Conservation (phyloP, 2,797 vertebrate genomes). For the Cottoperca gobio region DNA sequence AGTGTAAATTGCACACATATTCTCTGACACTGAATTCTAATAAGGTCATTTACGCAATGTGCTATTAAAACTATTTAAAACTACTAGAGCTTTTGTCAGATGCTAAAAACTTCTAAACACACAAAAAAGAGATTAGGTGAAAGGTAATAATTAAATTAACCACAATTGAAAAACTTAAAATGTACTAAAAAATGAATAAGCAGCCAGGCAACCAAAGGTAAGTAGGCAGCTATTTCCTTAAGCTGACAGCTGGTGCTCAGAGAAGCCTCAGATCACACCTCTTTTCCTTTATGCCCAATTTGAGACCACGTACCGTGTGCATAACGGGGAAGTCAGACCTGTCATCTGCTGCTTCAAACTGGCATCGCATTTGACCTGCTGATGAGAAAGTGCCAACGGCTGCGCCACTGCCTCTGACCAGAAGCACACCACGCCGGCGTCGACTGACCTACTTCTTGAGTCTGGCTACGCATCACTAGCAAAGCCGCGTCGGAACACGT, state of each 20-base stretch:
- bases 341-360: conserved; percentile 48
- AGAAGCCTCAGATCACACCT: conserved; percentile 26
- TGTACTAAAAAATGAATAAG: conserved; percentile 11
- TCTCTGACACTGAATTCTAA: conserved; percentile 7
- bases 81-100: not conserved
- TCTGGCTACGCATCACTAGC: conserved; percentile 52
- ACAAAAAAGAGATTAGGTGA: not conserved
- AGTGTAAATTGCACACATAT: not conserved
- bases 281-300: conserved; percentile 40
- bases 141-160: conserved; percentile 15
- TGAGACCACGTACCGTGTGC: conserved; percentile 6
- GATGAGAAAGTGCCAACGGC: conserved; percentile 62
- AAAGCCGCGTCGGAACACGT: conserved; percentile 36
- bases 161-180: not conserved
- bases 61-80: too few relatives aligned
- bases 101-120: not conserved
- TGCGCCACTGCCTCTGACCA: conserved; percentile 55
- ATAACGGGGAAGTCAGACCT: conserved; percentile 34
- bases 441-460: conserved; percentile 77
- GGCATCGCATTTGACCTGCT: conserved; percentile 54
- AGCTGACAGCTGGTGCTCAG: conserved; percentile 44
- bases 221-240: conserved; percentile 36
- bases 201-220: conserved; percentile 24
- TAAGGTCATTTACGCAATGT: not conserved
- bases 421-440: conserved; percentile 51